These are phyloP conservation scores for Agrochola lota DNA, from an alignment of 2,888 invertebrate species.

Conservation along the genomic window DNA sequence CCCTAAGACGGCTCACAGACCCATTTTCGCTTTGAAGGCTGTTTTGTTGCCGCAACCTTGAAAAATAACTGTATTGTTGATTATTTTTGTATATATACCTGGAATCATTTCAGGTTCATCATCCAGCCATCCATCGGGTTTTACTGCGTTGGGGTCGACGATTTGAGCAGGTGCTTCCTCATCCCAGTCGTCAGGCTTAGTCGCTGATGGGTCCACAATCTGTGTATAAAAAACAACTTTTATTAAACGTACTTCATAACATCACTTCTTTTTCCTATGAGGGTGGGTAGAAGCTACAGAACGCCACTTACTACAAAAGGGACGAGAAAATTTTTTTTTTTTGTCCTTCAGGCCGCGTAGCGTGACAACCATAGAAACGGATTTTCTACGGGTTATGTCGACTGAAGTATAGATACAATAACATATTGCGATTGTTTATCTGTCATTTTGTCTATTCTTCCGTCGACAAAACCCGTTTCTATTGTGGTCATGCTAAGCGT, in stretches of 20 bases:
- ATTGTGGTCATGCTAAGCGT: too few relatives aligned
- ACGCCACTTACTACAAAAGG: background rate
- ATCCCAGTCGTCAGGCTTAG: conserved; percentile 99
- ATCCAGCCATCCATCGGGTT: conserved; percentile 98
- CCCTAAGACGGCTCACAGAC: too few relatives aligned
- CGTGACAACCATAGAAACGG: too few relatives aligned
- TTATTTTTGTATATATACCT: conserved; percentile 69
- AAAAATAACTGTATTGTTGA: background rate
- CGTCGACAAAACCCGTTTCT: too few relatives aligned
- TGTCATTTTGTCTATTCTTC: too few relatives aligned
- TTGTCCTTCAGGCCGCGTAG: too few relatives aligned
- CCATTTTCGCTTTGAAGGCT: too few relatives aligned
- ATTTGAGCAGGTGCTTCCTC: conserved; percentile 98
- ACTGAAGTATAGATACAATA: too few relatives aligned
- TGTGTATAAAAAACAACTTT: conserved; percentile 61
- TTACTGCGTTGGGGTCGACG: conserved; percentile 95
- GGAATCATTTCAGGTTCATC: conserved; percentile 96
- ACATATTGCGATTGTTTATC: too few relatives aligned
- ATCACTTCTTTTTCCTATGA: too few relatives aligned
- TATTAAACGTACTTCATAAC: background rate
- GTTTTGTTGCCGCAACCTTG: background rate
- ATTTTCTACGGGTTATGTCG: too few relatives aligned
- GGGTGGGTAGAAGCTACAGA: background rate
- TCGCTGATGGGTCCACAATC: conserved; percentile 96
- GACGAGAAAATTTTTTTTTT: too few relatives aligned